Conservation (phyloP, 2,113 vertebrate genomes). For the Clupea harengus region DNA sequence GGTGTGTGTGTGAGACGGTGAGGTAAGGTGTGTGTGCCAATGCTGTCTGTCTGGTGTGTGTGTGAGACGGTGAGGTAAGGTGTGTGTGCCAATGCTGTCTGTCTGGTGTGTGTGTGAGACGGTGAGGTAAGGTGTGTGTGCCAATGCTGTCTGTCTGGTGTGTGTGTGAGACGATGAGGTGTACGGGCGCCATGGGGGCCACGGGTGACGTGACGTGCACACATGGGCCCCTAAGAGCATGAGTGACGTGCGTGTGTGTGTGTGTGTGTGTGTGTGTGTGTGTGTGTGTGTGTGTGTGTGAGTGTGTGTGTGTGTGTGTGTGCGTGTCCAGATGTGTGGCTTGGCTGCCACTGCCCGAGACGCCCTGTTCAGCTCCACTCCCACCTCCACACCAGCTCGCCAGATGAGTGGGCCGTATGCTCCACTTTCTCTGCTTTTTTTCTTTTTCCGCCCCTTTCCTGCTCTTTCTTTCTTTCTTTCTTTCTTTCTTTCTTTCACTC, state of each 20-base stretch:
- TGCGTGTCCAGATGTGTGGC: conserved; percentile 5
- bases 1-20: no score
- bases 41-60: not conserved
- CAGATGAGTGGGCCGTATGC: conserved; percentile 22
- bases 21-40: no score
- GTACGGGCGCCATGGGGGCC: not conserved
- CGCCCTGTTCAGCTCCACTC: not conserved
- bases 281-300: not conserved
- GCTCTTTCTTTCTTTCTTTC: not conserved
- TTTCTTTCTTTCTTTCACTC: not conserved
- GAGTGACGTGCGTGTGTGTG: not conserved
- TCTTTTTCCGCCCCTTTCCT: not conserved
- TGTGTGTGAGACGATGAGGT: not conserved
- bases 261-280: not conserved
- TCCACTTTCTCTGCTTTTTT: not conserved
- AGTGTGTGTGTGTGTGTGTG: not conserved
- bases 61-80: no score
- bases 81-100: no score
- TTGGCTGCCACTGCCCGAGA: not conserved
- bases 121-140: no score
- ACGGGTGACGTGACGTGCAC: not conserved
- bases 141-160: no score
- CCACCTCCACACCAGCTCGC: conserved; percentile 21
- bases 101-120: no score
- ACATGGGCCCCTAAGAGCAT: not conserved